Conservation (phyloP, 2,797 vertebrate species). For the Anguilla pacifica region DNA sequence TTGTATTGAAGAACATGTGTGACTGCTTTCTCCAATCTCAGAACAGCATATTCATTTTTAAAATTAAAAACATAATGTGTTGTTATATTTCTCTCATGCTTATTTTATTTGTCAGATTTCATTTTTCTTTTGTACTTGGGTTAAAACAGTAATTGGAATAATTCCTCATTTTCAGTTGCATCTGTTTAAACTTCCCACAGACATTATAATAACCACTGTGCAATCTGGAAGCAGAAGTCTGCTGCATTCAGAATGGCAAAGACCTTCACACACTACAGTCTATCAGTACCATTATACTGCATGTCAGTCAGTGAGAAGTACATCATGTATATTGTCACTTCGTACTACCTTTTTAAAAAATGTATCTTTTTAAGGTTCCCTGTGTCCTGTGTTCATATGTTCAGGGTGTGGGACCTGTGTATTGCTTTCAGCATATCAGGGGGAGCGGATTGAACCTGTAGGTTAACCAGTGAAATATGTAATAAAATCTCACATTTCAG, state of each 20-base stretch:
- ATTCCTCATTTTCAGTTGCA: neutral
- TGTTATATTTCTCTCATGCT: neutral
- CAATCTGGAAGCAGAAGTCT: neutral
- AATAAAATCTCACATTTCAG: conserved; percentile 7
- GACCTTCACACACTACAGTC: neutral
- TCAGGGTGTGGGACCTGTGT: neutral
- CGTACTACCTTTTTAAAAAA: conserved; percentile 31
- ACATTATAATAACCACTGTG: neutral
- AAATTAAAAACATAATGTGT: neutral
- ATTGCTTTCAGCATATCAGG: neutral
- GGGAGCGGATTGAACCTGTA: neutral
- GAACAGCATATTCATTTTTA: neutral
- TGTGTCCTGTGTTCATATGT: neutral
- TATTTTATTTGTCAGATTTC: neutral
- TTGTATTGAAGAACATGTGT: neutral
- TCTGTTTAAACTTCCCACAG: neutral
- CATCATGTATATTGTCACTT: neutral
- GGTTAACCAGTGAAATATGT: neutral
- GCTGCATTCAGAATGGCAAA: neutral
- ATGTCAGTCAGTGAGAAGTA: neutral
- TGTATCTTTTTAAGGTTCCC: neutral
- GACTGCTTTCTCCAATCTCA: neutral
- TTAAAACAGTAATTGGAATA: neutral
- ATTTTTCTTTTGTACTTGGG: neutral
- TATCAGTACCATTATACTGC: neutral